Base-by-base conservation (phyloP, 1,140 invertebrate genomes). In the Ceratitis capitata region DNA sequence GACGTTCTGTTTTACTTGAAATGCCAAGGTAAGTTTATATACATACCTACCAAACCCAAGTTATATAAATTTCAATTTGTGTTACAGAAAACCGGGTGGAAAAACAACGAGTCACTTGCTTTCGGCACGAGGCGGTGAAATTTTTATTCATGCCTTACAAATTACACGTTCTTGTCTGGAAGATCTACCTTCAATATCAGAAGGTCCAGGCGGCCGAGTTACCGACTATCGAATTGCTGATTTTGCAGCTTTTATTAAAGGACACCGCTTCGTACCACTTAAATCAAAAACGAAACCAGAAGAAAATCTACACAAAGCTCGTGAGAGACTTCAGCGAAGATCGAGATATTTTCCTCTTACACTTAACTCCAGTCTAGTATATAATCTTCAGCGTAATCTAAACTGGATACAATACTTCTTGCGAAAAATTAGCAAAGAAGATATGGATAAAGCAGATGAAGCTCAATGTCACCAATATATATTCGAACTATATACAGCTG, bases 331-430 rank as follows among this genome's bases (percentile, higher is more conserved):
- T 0, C 95, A 96, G 69, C 93, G 97, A 42, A 94, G 96, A 86
- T 98, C 98, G 0, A 95, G 96, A 78, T 98, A 98, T 92, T 99
- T 98, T 97, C 98, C 98, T 0, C 94, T 99, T 78, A 98, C 97
- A 7, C 84, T 88, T 2, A 88, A 87, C 69, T 88, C 97, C 5
- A 98, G 97, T 0, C 94, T 98, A 14, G 95, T 99, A 87, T 99
- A 97, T 88, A 88, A 91, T 82, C 86, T 91, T 29, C 90, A 91
- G 61, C 88, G 90, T 0, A 98, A 98, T 89, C 93, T 98, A 85
- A 95, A 95, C 89, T 95, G 95, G 96, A 94, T 96, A 85, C 93
- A 98, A 85, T 96, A 97, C 88, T 96, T 97, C 0, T 90, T 99
- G 10, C 94, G 96, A 0, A 92, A 94, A 7, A 91, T 98, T 58